These are phyloP conservation scores for Lepisosteus osseus DNA, from an alignment of 2,113 vertebrate genomes.

Conservation along the genomic window DNA sequence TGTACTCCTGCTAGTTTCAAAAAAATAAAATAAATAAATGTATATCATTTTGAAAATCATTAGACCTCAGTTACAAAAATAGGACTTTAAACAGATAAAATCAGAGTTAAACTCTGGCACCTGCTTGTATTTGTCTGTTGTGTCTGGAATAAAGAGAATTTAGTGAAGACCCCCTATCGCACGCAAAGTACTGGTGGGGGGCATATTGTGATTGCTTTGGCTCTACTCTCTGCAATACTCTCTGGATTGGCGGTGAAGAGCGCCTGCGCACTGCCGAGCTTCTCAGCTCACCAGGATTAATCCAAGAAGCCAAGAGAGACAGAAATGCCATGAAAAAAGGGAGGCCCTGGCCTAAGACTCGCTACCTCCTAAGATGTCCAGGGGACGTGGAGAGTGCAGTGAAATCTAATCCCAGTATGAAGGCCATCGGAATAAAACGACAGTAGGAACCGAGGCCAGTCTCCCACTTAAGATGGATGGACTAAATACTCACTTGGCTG, in stretches of 20 bases:
- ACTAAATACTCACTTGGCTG: neutral
- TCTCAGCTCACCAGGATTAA: neutral
- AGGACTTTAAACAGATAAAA: neutral
- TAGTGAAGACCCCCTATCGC: conserved; percentile 1
- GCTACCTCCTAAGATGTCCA: neutral
- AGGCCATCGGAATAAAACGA: neutral
- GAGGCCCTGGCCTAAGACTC: neutral
- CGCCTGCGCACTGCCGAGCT: neutral
- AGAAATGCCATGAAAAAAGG: neutral
- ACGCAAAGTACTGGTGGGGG: neutral
- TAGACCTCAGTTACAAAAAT: neutral
- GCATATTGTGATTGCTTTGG: conserved; percentile 12
- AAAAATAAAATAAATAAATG: no score
- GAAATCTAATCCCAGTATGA: neutral
- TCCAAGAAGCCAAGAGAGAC: neutral
- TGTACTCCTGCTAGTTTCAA: no score
- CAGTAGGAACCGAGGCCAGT: neutral
- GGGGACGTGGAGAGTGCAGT: neutral
- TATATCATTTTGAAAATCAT: no score
- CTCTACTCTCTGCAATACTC: neutral
- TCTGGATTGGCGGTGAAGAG: neutral
- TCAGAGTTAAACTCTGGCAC: neutral
- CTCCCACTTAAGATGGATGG: neutral
- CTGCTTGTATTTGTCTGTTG: conserved; percentile 1
- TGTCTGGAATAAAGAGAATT: conserved; percentile 13